phyloP scores from a whole-genome alignment of 1,140 invertebrate genomes.

The Psix sp. region DNA sequence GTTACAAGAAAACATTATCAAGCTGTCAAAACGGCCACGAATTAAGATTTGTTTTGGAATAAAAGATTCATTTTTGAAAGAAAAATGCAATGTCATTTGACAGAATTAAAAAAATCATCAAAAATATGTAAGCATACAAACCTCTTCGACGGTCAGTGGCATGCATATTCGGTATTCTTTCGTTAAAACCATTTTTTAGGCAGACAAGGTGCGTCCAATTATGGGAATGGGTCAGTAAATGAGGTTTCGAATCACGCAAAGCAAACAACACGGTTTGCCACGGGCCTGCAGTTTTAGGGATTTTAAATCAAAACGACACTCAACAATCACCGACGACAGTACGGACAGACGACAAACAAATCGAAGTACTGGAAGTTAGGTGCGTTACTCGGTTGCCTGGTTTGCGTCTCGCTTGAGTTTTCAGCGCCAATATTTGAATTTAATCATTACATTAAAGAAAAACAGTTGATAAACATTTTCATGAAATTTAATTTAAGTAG shows the following conservation, averaged over 20 bases:
- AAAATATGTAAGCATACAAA: constrained; percentile 72
- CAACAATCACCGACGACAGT: constrained; percentile 19
- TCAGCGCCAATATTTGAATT: constrained; percentile 1
- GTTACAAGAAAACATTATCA: constrained; percentile 1
- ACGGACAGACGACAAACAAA: constrained; percentile 48
- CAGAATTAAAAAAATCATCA: background rate
- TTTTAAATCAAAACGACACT: constrained; percentile 2
- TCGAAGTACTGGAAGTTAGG: constrained; percentile 10
- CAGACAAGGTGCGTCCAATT: background rate
- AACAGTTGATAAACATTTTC: too few relatives aligned
- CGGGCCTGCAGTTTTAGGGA: background rate
- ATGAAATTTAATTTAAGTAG: too few relatives aligned
- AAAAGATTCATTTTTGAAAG: background rate
- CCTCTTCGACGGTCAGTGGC: constrained; percentile 94
- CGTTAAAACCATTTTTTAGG: constrained; percentile 83
- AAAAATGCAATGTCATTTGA: constrained; percentile 14
- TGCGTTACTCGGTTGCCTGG: background rate
- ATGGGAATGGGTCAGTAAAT: background rate
- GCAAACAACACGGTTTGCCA: background rate
- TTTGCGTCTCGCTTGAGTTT: background rate
- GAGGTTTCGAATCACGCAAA: background rate
- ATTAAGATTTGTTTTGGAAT: background rate
- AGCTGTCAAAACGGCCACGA: background rate
- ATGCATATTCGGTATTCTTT: constrained; percentile 95
- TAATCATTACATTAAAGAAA: too few relatives aligned